phyloP scores from a whole-genome alignment of 2,888 invertebrate genomes.

The Scelioninae gen. 1 region DNA sequence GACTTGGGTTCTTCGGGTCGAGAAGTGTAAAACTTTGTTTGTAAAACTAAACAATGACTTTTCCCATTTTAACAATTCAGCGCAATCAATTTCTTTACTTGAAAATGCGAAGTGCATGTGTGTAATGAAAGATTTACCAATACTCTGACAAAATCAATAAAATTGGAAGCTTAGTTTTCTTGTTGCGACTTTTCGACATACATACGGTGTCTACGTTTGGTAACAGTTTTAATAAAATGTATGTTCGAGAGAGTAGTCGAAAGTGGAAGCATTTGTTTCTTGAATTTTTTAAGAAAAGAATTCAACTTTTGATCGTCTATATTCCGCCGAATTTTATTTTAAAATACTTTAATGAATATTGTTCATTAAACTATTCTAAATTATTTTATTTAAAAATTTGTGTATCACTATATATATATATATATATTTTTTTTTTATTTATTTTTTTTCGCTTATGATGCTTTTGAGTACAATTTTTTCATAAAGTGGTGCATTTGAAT shows the following conservation, averaged over 20 bases:
- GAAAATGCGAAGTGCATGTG: slow-evolving; percentile 8
- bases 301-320: too few species aligned
- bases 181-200: slow-evolving; percentile 10
- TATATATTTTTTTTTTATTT: too few species aligned
- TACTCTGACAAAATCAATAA: slow-evolving; percentile 25
- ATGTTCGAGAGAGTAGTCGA: neutral
- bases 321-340: too few species aligned
- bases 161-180: slow-evolving; percentile 24
- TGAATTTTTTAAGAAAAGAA: neutral
- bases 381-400: too few species aligned
- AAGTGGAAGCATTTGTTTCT: slow-evolving; percentile 14
- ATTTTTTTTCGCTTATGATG: too few species aligned
- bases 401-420: too few species aligned
- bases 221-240: slow-evolving; percentile 19
- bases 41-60: slow-evolving; percentile 15
- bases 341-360: too few species aligned
- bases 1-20: slow-evolving; percentile 2
- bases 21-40: slow-evolving; percentile 13
- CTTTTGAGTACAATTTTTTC: too few species aligned
- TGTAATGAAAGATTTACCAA: slow-evolving; percentile 39
- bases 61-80: slow-evolving; percentile 19
- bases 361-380: too few species aligned
- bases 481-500: too few species aligned
- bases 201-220: too few species aligned
- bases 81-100: slow-evolving; percentile 20